Evolutionary conservation across 2,888 invertebrate genomes (phyloP).

Genomic region (Elysia crispata): DNA sequence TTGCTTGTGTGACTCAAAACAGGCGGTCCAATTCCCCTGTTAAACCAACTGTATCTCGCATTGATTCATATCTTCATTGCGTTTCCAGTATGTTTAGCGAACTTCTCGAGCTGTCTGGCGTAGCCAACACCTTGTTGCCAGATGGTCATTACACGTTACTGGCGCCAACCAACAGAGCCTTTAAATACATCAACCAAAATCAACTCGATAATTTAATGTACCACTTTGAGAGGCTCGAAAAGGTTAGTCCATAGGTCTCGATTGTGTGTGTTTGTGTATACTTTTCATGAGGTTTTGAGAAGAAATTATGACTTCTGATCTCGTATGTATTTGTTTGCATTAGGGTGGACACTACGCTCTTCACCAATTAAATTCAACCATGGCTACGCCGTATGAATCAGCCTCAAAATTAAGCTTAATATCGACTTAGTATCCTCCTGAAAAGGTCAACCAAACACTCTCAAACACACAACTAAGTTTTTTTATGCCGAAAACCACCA

Average conservation of each 20-base stretch:
- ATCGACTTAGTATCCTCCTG: no score
- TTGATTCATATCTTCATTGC: neutral
- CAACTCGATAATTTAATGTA: slow-evolving; percentile 69
- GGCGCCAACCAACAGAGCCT: slow-evolving; percentile 72
- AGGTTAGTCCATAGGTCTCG: slow-evolving; percentile 68
- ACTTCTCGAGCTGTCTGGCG: slow-evolving; percentile 53
- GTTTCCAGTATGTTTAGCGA: slow-evolving; percentile 23
- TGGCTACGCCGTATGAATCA: no score
- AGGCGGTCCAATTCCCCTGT: neutral
- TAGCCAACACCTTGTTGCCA: slow-evolving; percentile 56
- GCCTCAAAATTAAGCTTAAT: no score
- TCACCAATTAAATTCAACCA: no score
- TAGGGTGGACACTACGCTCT: no score
- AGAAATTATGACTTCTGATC: no score
- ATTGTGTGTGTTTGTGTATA: no score
- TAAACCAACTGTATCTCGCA: neutral
- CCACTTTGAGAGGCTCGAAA: slow-evolving; percentile 70
- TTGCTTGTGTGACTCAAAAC: neutral
- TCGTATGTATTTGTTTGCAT: no score
- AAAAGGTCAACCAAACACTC: no score
- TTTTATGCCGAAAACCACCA: no score
- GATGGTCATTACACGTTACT: slow-evolving; percentile 65
- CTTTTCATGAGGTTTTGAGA: no score
- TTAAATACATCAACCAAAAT: slow-evolving; percentile 62
- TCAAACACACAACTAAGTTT: no score